phyloP scores from a whole-genome alignment of 2,888 invertebrate genomes.

The Agrotis exclamationis region DNA sequence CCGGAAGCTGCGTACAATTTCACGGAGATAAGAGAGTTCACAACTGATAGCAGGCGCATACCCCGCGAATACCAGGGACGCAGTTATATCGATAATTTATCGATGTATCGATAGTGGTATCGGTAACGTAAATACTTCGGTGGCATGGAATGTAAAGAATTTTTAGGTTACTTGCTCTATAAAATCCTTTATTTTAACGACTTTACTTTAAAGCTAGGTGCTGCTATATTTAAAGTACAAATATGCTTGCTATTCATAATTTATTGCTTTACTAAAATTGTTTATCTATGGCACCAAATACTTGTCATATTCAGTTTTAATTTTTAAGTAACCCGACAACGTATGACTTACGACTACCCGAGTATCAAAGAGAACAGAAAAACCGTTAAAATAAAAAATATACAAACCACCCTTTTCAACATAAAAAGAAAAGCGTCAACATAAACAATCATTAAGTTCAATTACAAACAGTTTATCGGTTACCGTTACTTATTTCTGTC shows the following conservation, averaged over 20 bases:
- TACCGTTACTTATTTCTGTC: slow-evolving; percentile 31
- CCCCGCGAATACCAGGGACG: slow-evolving; percentile 62
- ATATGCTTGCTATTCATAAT: too few species aligned
- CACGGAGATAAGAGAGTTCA: slow-evolving; percentile 66
- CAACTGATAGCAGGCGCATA: slow-evolving; percentile 62
- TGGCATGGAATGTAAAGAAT: background rate
- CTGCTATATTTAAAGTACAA: background rate
- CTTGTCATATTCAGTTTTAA: too few species aligned
- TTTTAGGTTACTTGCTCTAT: background rate
- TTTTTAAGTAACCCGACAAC: too few species aligned
- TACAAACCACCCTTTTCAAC: background rate
- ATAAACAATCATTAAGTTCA: slow-evolving; percentile 24
- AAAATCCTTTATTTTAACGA: background rate
- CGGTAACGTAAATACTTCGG: slow-evolving; percentile 3
- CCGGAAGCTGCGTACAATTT: slow-evolving; percentile 64
- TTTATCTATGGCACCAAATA: background rate
- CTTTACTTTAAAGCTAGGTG: background rate
- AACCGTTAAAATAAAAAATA: background rate
- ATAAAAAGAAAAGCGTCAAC: background rate
- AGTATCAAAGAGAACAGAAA: too few species aligned
- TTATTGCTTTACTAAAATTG: too few species aligned
- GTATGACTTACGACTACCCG: too few species aligned
- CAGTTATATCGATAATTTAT: slow-evolving; percentile 48
- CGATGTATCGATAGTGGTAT: slow-evolving; percentile 34
- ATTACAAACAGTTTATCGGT: slow-evolving; percentile 38